Percentiles rank a stretch among this genome's conserved stretches.
phyloP scores from a whole-genome alignment of 2,888 invertebrate genomes.

The Clitarchus hookeri region DNA sequence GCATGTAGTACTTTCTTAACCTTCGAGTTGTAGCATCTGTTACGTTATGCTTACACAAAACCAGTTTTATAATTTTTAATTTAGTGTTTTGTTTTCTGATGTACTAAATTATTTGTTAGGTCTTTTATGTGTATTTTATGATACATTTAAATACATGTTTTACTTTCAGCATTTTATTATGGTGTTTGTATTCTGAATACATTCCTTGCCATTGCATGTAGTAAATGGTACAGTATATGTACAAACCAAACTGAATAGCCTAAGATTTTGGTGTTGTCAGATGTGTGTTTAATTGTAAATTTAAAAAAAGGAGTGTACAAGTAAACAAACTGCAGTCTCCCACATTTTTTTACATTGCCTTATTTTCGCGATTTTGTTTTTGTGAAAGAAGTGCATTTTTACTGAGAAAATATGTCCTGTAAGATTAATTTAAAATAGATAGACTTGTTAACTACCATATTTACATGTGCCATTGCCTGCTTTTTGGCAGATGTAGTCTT shows the following conservation, averaged over 20 bases:
- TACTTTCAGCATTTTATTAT: background rate
- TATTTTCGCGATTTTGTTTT: background rate
- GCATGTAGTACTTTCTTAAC: background rate
- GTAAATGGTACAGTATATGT: background rate
- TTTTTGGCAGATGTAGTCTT: no score
- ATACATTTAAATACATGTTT: background rate
- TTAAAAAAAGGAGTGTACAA: background rate
- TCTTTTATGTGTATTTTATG: no score
- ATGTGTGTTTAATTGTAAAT: background rate
- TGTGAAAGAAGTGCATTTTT: background rate
- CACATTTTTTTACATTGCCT: background rate
- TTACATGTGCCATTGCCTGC: no score
- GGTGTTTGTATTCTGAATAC: background rate
- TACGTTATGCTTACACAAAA: background rate
- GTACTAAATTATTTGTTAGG: background rate
- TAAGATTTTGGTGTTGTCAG: background rate
- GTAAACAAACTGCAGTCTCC: background rate
- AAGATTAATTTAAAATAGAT: no score
- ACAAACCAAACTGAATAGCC: background rate
- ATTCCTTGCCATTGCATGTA: constrained; percentile 1
- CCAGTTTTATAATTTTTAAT: background rate
- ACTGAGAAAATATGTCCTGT: background rate
- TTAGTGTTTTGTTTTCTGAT: background rate
- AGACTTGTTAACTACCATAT: no score
- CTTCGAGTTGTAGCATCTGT: background rate